These are phyloP conservation scores for Indicator indicator DNA, from an alignment of 2,113 vertebrate species.

Conservation along the genomic window DNA sequence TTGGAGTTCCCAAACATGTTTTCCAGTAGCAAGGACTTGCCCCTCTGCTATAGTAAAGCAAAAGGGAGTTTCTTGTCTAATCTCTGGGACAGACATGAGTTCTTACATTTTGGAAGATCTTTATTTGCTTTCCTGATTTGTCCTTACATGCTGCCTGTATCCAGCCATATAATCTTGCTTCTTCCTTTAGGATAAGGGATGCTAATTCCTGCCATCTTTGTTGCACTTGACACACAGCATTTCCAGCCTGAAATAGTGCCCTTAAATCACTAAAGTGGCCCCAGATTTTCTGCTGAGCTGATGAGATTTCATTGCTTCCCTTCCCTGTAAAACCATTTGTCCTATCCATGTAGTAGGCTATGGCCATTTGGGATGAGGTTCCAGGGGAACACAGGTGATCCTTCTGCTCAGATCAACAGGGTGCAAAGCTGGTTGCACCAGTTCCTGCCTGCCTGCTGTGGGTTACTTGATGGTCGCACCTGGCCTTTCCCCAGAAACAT, in stretches of 20 bases:
- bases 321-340: neutral
- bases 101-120: neutral
- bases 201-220: neutral
- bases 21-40: neutral
- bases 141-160: neutral
- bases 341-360: neutral
- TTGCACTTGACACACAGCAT: neutral
- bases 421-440: neutral
- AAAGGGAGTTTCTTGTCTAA: neutral
- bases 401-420: neutral
- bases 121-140: neutral
- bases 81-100: neutral
- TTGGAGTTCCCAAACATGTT: neutral
- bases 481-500: neutral
- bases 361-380: neutral
- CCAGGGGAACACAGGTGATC: neutral
- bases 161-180: neutral
- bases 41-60: neutral
- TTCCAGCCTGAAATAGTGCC: neutral
- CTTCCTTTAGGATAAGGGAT: neutral
- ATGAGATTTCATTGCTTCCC: neutral
- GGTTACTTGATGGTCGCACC: neutral
- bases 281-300: neutral
- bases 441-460: neutral
- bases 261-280: neutral